Base-by-base conservation (phyloP, 2,113 vertebrate species). In the Gasterosteus nipponicus region DNA sequence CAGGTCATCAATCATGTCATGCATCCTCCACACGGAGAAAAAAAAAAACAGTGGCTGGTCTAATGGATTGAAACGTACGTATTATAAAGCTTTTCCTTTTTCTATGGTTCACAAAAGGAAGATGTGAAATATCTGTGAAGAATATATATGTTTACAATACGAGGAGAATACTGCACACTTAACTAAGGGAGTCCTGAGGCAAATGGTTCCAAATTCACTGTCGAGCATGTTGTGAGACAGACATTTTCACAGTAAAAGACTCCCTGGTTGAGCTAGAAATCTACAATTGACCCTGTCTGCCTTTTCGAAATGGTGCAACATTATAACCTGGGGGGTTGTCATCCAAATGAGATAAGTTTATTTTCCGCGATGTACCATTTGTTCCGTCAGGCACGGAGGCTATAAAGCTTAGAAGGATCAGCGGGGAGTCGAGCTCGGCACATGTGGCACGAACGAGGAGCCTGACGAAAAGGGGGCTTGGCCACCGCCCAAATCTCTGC, bases 281-380 rank as follows among this genome's bases (percentile, higher is more conserved):
- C 89, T 94, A 93, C 93, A 92, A 93, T 93, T 94, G 94, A 94
- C 94, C 94, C 92, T 86, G 92, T 84, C 92, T 92, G 91, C 82
- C 79, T 92, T 84, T 90, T 89, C 86, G 91, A 90, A 96, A 94
- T 94, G 94, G 94, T 93, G 91, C 94, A 93, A 91, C 93, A 90
- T 96, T 95, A 94, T 94, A 95, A 96, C 95, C 94, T 93, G 95
- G 93, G 95, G 92, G 94, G 95, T 96, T 96, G 96, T 96, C 95
- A 96, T 95, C 94, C 93, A 96, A 96, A 97, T 96, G 95, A 96
- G 96, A 97, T 95, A 96, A 96, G 96, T 97, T 96, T 96, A 97
- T 97, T 97, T 96, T 95, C 95, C 91, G 94, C 93, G 87, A 91
- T 88, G 86, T 94, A 94, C 94, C 96, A 96, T 97, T 97, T 96